Conservation (phyloP, 2,113 vertebrate species). For the Eretmochelys imbricata region DNA sequence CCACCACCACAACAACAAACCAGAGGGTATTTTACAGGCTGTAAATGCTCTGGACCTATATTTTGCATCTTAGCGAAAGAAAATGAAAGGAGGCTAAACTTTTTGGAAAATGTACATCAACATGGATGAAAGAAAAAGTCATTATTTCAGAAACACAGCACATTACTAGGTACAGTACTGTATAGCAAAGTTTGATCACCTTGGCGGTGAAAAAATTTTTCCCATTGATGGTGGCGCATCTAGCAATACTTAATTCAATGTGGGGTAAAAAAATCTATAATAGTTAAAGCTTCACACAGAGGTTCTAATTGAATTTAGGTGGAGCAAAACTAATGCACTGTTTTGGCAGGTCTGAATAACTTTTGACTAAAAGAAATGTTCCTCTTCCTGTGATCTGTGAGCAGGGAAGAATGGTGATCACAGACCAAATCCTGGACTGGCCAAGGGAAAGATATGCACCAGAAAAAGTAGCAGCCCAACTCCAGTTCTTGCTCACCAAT, state of each 20-base stretch:
- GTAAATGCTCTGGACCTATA: not conserved
- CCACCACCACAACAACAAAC: not conserved
- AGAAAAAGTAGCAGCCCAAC: not conserved
- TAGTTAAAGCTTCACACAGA: conserved; percentile 41
- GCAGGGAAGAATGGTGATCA: not conserved
- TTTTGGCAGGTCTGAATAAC: conserved; percentile 26
- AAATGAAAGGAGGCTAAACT: not conserved
- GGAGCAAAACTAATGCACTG: conserved; percentile 46
- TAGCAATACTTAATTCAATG: not conserved
- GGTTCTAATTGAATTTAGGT: conserved; percentile 51
- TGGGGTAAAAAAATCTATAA: not conserved
- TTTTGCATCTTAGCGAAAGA: not conserved
- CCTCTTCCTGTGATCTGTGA: conserved; percentile 6
- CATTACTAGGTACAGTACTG: not conserved
- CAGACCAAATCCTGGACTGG: not conserved
- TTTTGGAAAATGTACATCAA: not conserved
- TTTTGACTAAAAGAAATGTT: not conserved
- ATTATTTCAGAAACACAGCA: not conserved
- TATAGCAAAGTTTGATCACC: not conserved
- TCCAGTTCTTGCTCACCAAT: not conserved
- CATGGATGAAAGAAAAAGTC: not conserved
- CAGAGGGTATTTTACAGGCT: not conserved
- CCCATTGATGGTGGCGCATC: not conserved
- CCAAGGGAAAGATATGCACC: not conserved
- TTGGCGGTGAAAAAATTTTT: not conserved